Percentiles rank a stretch among this genome's conserved stretches.
These are phyloP conservation scores for Notolepis coatsorum DNA, from an alignment of 2,797 vertebrate species.

Conservation along the genomic window DNA sequence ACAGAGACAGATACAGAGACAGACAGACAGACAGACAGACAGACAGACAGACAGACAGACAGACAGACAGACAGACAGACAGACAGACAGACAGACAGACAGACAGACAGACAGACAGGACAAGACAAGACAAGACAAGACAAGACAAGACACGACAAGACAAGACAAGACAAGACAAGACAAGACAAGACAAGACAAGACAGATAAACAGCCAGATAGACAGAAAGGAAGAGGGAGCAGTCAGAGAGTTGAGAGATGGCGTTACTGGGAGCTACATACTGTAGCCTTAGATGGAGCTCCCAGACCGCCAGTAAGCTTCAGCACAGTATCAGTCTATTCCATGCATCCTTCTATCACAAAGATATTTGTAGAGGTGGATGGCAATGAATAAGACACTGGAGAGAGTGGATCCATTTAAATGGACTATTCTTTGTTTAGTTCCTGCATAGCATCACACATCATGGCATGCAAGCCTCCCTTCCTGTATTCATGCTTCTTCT, in stretches of 20 bases:
- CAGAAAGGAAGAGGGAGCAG: neutral
- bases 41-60: neutral
- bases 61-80: neutral
- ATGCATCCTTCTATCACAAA: slow-evolving; percentile 61
- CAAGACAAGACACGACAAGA: too few relatives aligned
- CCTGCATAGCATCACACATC: too few relatives aligned
- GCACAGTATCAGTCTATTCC: slow-evolving; percentile 42
- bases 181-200: neutral
- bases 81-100: neutral
- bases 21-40: neutral
- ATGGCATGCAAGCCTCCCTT: too few relatives aligned
- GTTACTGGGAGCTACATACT: neutral
- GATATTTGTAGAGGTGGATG: too few relatives aligned
- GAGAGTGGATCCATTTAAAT: too few relatives aligned
- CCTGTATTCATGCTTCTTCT: too few relatives aligned
- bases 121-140: too few relatives aligned
- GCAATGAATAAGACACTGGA: too few relatives aligned
- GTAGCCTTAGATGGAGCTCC: slow-evolving; percentile 28
- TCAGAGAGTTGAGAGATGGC: neutral
- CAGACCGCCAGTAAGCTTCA: too few relatives aligned
- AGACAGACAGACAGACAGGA: neutral
- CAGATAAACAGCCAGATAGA: neutral
- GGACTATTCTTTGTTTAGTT: too few relatives aligned
- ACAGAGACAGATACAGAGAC: too few relatives aligned
- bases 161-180: neutral